Base-by-base conservation (phyloP, 1,140 invertebrate species). In the Bombus superbus region DNA sequence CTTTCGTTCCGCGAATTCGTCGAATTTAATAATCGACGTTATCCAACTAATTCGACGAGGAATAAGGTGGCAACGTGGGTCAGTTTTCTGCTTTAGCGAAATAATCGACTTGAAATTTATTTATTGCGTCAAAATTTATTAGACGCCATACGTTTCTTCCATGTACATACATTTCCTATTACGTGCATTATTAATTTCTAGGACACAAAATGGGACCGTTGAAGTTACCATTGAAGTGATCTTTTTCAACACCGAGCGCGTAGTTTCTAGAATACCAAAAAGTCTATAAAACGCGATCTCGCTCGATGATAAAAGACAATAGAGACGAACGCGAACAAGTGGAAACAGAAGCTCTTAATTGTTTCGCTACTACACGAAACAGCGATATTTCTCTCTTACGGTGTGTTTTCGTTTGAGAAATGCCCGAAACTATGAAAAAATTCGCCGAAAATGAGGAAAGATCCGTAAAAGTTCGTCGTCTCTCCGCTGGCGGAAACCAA, bases 1-100 rank as follows among this genome's bases (percentile, higher is more conserved):
- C 81, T 66, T 25, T 28, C 64, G 10, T 8, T 4, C 28, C 68
- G 35, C 9, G 8, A 32, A 32, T 69, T 15, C 47, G 28, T 59
- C 25, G 35, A 79, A 38, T 68, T 68, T 79, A 66, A 47, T 66
- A 8, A 66, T 66, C 62, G n/a, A 66, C n/a, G 22, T 78, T 42
- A 62, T n/a, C 4, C 28, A 9, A 44, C 13, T 59, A 59, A 35
- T 68, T 35, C 64, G 15, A 35, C 9, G 18, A 6, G 5, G 1
- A 53, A 53, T 6, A 53, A 22, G 18, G 1, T 18, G 47, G 5
- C 5, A 53, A 22, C 13, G 1, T 53, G 18, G 1, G 5, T 22
- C 47, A 6, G 5, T 22, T 53, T 22, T 15, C 47, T 0, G 18
- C 18, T 53, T 22, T 6, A 2, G 47, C 47, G 47, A 53, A 53